Base-by-base conservation (phyloP, 2,888 invertebrate genomes). In the Drosophila kanekoi region DNA sequence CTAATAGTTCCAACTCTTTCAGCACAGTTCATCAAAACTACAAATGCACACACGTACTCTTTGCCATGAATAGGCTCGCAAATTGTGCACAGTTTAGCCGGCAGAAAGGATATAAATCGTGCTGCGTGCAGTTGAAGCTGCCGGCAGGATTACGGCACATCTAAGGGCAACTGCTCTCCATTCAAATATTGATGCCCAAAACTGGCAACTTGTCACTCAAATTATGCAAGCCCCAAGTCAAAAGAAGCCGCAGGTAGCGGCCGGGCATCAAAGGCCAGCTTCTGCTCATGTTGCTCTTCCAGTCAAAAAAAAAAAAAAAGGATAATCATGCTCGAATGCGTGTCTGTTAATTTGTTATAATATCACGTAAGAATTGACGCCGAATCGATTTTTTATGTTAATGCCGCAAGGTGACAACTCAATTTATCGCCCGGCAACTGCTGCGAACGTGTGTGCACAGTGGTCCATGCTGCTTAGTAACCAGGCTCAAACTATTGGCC, bases 371-470 rank as follows among this genome's bases (percentile, higher is more conserved):
- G 77, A 80, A 70, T 72, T 37, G 60, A 13, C 43, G 43, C 33
- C 43, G 68, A 84, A 87, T 87, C 84, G 80, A 87, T 87, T 74
- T 79, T 74, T 74, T 81, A 89, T 90, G 80, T 79, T 78, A 90
- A 84, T 82, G 73, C 71, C 67, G 67, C 77, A 61, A 73, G 74
- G 80, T 82, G 86, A 89, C 88, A 86, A 77, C 77, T 83, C 85
- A 87, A 89, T 90, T 85, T 80, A 70, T 65, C 61, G 71, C 62
- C 45, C 41, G 43, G 54, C 63, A 33, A 60, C 70, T 41, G n/a
- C 18, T 5, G 16, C 18, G 44, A 53, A 81, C 85, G 88, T 86
- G 85, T 60, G 51, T 40, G 56, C 67, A 72, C 66, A 83, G 62
- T 78, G 60, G 69, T 40, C 43, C 13, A 16, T 45, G 43, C 51